Percentiles rank a stretch among this genome's conserved stretches.
These are phyloP conservation scores for Martes martes DNA, from an alignment of 2,113 vertebrate genomes.

Conservation along the genomic window DNA sequence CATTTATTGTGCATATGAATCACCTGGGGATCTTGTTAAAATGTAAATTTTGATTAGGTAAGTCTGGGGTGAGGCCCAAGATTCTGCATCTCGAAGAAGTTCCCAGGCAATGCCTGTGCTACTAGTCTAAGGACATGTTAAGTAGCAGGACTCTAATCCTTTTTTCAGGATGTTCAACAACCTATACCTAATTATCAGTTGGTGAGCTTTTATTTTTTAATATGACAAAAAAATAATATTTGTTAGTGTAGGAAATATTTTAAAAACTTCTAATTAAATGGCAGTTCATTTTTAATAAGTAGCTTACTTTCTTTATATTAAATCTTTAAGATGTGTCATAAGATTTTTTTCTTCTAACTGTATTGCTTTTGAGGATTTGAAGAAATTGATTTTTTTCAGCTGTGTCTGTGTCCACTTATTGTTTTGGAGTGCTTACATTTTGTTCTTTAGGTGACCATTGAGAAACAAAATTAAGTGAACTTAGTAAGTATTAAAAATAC, in stretches of 20 bases:
- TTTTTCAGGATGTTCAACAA: not conserved
- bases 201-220: not conserved
- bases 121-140: not conserved
- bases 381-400: not conserved
- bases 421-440: not conserved
- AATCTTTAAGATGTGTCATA: not conserved
- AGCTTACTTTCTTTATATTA: not conserved
- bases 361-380: not conserved
- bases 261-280: not conserved
- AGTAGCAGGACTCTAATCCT: not conserved
- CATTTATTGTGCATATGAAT: not conserved
- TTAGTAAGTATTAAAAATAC: not conserved
- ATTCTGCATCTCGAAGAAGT: slow-evolving; percentile 3
- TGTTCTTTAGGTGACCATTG: not conserved
- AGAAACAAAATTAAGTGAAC: not conserved
- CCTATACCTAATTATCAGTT: not conserved
- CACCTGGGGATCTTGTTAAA: not conserved
- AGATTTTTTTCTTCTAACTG: not conserved
- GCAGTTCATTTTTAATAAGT: not conserved
- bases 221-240: not conserved
- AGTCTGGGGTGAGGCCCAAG: not conserved
- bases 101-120: not conserved
- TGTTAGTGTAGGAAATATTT: not conserved
- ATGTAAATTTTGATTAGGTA: not conserved
- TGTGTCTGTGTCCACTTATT: not conserved